Base-by-base conservation (phyloP, 2,888 invertebrate genomes). In the Scrobipalpa costella region DNA sequence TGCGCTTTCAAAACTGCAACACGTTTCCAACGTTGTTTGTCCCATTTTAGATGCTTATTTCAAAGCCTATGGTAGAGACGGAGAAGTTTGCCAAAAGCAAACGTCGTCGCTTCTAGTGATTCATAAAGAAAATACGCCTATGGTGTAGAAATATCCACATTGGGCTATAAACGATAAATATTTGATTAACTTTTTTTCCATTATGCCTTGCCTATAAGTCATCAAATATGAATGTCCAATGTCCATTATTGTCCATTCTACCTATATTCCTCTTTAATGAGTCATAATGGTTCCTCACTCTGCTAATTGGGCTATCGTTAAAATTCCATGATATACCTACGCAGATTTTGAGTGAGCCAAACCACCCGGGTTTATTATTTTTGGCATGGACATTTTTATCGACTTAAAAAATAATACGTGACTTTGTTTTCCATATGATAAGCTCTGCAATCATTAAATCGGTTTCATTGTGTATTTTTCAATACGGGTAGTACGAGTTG, bases 51-150 rank as follows among this genome's bases (percentile, higher is more conserved):
- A 27, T 27, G 27, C 27, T 27, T 27, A 27, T 27, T 61, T 69
- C 0, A 47, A 7, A 13, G 38, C n/a, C 34, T 7, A 6, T 34
- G 33, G 58, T 3, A 7, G 0, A 34, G 63, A 64, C 68, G 72
- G 74, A 72, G 69, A 72, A 72, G 74, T 74, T 77, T 75, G 70
- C 74, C 67, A 68, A 77, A 27, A 27, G 27, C 5, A 27, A 27
- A n/a, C n/a, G n/a, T n/a, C n/a, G 76, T 77, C 71, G 74, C 71
- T 80, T 80, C 72, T 71, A 75, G 73, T 74, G 72, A 74, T 71
- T 77, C 66, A 64, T 72, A 72, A 75, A 76, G 72, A 71, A 72
- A 69, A 73, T 73, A 72, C 65, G 69, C 74, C 71, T 72, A 69
- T 68, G 69, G 70, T 71, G 67, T 36, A 38, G 19, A 57, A 55